Conservation (phyloP, 2,888 invertebrate species). For the Tiliacea citrago region DNA sequence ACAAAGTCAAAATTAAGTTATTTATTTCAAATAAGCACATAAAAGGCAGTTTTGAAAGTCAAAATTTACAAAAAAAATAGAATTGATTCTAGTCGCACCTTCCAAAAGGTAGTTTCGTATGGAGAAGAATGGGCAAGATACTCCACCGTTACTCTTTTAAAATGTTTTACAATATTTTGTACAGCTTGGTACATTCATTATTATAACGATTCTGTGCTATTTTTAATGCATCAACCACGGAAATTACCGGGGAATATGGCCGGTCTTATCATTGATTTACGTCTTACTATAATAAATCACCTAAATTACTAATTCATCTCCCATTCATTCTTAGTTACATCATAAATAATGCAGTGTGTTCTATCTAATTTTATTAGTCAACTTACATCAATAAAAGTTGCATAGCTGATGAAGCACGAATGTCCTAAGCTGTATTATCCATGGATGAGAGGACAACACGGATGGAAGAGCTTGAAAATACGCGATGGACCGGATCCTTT, state of each 20-base stretch:
- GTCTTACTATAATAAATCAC: background rate
- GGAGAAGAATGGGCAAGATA: too few species aligned
- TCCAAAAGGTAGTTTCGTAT: too few species aligned
- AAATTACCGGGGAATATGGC: background rate
- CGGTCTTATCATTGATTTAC: background rate
- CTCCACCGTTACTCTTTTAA: too few species aligned
- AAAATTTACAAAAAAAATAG: too few species aligned
- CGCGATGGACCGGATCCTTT: slow-evolving; percentile 40
- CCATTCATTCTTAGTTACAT: background rate
- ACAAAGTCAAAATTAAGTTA: too few species aligned
- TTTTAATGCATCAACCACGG: background rate
- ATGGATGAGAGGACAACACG: slow-evolving; percentile 26
- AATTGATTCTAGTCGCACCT: too few species aligned
- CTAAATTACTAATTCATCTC: background rate
- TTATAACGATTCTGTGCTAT: too few species aligned
- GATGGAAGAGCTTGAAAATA: slow-evolving; percentile 21
- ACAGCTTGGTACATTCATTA: too few species aligned
- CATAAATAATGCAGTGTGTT: background rate
- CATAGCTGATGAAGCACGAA: slow-evolving; percentile 31
- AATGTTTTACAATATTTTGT: too few species aligned
- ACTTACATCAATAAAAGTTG: background rate
- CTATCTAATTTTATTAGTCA: background rate
- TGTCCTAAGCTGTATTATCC: slow-evolving; percentile 20
- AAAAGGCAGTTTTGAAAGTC: too few species aligned
- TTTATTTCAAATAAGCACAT: too few species aligned